phyloP scores from a whole-genome alignment of 1,140 invertebrate genomes.

The Neoseiulus cucumeris region DNA sequence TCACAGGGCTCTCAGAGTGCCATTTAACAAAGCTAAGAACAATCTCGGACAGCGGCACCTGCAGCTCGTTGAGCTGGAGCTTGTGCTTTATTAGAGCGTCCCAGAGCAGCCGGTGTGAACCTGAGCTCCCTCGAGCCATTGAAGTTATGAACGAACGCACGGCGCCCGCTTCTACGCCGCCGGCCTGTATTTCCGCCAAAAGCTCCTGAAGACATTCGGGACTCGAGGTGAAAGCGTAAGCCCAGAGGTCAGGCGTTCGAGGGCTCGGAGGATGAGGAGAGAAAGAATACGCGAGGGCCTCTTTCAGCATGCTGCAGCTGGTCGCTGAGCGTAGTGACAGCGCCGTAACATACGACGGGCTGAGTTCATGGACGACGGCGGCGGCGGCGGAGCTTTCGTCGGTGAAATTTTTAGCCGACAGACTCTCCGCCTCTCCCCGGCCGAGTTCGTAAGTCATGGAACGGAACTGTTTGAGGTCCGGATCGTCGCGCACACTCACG shows the following conservation, averaged over 20 bases:
- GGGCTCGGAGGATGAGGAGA: background rate
- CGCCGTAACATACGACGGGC: background rate
- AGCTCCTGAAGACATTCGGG: background rate
- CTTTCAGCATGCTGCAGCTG: background rate
- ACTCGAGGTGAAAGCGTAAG: background rate
- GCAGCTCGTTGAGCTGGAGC: background rate
- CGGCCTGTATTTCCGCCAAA: background rate
- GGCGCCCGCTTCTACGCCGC: background rate
- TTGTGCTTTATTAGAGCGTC: background rate
- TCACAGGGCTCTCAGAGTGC: background rate
- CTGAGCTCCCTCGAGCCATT: background rate
- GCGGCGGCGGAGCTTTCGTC: background rate
- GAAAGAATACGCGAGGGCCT: background rate
- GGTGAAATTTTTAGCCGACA: background rate
- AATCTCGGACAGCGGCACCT: conserved; percentile 9
- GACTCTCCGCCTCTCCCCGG: background rate
- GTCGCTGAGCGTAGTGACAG: background rate
- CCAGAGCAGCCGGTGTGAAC: conserved; percentile 6
- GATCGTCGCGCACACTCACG: background rate
- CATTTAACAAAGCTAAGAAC: conserved; percentile 11
- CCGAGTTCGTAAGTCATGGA: background rate
- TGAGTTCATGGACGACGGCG: background rate
- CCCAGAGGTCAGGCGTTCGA: background rate
- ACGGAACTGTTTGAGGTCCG: background rate
- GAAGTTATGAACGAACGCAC: conserved; percentile 3